These are phyloP conservation scores for Acrobasis repandana DNA, from an alignment of 2,888 invertebrate genomes.

Conservation along the genomic window DNA sequence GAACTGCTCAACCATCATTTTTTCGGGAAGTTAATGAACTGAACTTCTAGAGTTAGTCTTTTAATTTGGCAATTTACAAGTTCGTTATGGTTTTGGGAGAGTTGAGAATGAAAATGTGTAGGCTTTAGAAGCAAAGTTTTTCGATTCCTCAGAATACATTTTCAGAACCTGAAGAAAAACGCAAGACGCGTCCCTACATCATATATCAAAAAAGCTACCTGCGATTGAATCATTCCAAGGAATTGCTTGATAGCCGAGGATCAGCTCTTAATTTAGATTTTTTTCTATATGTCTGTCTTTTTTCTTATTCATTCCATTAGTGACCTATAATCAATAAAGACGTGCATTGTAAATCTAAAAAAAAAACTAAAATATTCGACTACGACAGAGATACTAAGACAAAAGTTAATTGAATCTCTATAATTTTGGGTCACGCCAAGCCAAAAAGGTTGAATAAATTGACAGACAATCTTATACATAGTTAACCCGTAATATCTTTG, in stretches of 20 bases:
- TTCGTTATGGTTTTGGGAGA: slow-evolving; percentile 9
- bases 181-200: too few relatives aligned
- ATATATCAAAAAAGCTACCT: too few relatives aligned
- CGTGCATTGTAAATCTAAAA: too few relatives aligned
- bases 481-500: slow-evolving; percentile 11
- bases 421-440: slow-evolving; percentile 7
- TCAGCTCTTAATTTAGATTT: too few relatives aligned
- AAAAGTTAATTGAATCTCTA: background rate
- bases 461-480: slow-evolving; percentile 29
- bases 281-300: too few relatives aligned
- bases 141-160: background rate
- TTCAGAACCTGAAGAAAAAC: background rate
- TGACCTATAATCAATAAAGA: too few relatives aligned
- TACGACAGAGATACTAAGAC: background rate
- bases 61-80: slow-evolving; percentile 24
- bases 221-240: too few relatives aligned
- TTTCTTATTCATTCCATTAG: too few relatives aligned
- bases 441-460: slow-evolving; percentile 8
- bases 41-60: slow-evolving; percentile 49
- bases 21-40: slow-evolving; percentile 51
- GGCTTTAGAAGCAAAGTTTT: background rate
- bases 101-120: slow-evolving; percentile 4
- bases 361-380: too few relatives aligned
- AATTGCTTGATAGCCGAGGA: too few relatives aligned
- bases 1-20: slow-evolving; percentile 73